These are phyloP conservation scores for Parapristionchus giblindavisi DNA, from an alignment of 2,888 invertebrate genomes.

Conservation along the genomic window DNA sequence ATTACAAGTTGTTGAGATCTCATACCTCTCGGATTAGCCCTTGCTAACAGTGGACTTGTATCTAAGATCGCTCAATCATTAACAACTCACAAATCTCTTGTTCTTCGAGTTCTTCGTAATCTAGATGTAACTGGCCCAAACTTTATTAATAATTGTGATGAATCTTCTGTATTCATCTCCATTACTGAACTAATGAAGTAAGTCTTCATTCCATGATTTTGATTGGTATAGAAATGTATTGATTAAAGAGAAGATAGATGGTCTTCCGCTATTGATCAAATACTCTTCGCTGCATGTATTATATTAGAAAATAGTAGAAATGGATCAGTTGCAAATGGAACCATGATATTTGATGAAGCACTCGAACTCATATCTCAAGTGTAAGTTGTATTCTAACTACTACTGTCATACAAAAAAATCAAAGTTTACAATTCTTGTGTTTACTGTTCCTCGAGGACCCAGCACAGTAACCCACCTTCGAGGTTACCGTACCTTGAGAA, in stretches of 20 bases:
- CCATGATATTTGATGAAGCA: too few relatives aligned
- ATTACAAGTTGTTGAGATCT: not conserved
- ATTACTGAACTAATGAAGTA: slow-evolving; percentile 15
- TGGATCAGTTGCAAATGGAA: too few relatives aligned
- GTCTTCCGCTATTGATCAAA: slow-evolving; percentile 5
- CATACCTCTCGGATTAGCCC: slow-evolving; percentile 16
- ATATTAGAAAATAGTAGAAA: slow-evolving; percentile 7
- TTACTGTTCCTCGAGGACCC: too few relatives aligned
- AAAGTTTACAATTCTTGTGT: too few relatives aligned
- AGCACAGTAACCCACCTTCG: too few relatives aligned
- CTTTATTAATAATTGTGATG: not conserved
- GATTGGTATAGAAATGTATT: not conserved
- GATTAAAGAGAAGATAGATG: slow-evolving; percentile 1
- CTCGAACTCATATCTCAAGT: too few relatives aligned
- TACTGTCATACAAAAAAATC: too few relatives aligned
- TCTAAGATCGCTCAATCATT: slow-evolving; percentile 24
- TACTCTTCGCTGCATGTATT: slow-evolving; percentile 16
- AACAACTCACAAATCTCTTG: not conserved
- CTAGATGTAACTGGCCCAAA: slow-evolving; percentile 6
- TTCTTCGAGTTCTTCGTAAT: slow-evolving; percentile 21
- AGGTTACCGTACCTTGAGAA: too few relatives aligned
- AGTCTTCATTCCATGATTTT: not conserved
- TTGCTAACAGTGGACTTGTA: slow-evolving; percentile 14
- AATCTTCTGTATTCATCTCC: not conserved
- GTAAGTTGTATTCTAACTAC: too few relatives aligned